Evolutionary conservation across 2,113 vertebrate species (phyloP).

Genomic region (Aythya baeri): DNA sequence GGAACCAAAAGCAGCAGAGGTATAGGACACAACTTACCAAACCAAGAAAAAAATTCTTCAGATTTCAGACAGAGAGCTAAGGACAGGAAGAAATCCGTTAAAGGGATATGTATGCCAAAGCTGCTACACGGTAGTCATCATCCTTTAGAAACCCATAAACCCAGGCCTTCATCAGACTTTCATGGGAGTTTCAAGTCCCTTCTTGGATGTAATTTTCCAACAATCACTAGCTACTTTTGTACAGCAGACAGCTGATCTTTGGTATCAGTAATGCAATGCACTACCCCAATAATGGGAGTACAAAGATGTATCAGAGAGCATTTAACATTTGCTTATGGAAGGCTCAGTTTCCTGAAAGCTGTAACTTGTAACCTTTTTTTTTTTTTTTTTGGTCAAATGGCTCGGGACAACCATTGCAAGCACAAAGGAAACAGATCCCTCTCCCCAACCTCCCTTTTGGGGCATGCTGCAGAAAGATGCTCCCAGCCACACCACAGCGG

Average conservation of each 20-base stretch:
- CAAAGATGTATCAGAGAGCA: neutral
- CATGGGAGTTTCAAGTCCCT: neutral
- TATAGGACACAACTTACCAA: neutral
- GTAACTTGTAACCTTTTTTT: neutral
- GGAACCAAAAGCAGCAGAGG: neutral
- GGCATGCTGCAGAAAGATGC: neutral
- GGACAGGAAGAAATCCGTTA: neutral
- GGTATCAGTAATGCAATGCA: neutral
- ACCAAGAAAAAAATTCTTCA: accelerated
- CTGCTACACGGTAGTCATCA: neutral
- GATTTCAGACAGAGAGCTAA: neutral
- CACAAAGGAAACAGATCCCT: neutral
- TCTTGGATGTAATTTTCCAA: neutral
- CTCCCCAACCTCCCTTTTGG: neutral
- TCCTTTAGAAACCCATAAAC: neutral
- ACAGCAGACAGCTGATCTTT: neutral
- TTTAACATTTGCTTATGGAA: neutral
- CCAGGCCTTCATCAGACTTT: neutral
- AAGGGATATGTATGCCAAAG: neutral
- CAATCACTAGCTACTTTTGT: neutral
- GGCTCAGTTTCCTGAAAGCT: neutral
- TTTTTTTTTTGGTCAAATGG: neutral
- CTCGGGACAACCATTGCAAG: neutral
- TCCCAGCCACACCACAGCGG: neutral
- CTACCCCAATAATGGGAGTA: neutral